phyloP scores from a whole-genome alignment of 2,797 vertebrate genomes.

The Xenopus petersii region DNA sequence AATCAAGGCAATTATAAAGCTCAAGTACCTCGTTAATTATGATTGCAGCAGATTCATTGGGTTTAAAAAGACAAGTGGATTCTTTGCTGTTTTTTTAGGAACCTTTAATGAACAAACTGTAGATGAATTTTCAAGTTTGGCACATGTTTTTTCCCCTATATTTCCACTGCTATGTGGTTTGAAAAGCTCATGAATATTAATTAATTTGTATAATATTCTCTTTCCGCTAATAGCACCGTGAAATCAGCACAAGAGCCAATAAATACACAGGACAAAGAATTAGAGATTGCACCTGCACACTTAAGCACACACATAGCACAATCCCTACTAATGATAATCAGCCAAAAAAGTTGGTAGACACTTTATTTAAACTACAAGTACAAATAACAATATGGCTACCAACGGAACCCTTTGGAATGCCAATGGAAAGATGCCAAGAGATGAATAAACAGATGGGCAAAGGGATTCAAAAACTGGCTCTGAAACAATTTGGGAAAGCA shows the following conservation, averaged over 20 bases:
- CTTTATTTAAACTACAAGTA: background rate
- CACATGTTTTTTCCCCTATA: background rate
- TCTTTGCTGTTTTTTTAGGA: constrained; percentile 32
- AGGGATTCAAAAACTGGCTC: too few relatives aligned
- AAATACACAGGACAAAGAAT: constrained; percentile 15
- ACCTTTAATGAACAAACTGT: constrained; percentile 43
- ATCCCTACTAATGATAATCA: constrained; percentile 9
- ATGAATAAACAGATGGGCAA: too few relatives aligned
- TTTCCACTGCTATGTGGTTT: background rate
- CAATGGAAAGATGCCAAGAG: too few relatives aligned
- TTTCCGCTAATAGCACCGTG: constrained; percentile 20
- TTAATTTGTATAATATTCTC: constrained; percentile 34
- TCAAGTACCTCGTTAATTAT: constrained; percentile 43
- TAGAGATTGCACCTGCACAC: constrained; percentile 9
- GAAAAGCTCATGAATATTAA: constrained; percentile 39
- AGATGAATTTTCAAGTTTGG: constrained; percentile 14
- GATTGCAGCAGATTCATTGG: constrained; percentile 37
- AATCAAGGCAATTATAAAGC: constrained; percentile 35
- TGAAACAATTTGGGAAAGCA: too few relatives aligned
- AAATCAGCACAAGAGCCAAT: constrained; percentile 27
- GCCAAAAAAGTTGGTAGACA: background rate
- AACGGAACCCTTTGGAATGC: too few relatives aligned
- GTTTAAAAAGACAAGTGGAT: constrained; percentile 35
- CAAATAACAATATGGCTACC: too few relatives aligned
- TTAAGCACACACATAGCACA: background rate